phyloP scores from a whole-genome alignment of 2,888 invertebrate species.

The Ormyrus nitidulus region DNA sequence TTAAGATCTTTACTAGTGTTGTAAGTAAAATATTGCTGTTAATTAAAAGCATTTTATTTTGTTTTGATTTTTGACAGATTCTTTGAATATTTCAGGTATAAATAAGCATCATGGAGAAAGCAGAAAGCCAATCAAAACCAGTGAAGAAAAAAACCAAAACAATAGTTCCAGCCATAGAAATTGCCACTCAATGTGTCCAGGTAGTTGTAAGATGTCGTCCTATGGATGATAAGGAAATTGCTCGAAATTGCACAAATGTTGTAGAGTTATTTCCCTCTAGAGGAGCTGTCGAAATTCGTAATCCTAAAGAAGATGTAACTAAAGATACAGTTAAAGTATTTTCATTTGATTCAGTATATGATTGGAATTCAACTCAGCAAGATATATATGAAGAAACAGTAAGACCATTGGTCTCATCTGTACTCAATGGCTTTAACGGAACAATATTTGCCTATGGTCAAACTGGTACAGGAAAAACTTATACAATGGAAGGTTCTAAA shows the following conservation, averaged over 20 bases:
- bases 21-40: too few species aligned
- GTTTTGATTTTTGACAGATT: too few species aligned
- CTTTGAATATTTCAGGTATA: conserved; percentile 9
- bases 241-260: conserved; percentile 85
- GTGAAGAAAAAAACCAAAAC: conserved; percentile 63
- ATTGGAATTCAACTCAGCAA: conserved; percentile 91
- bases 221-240: conserved; percentile 90
- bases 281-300: conserved; percentile 93
- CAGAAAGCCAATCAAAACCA: conserved; percentile 62
- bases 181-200: conserved; percentile 86
- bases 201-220: conserved; percentile 98
- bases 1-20: not conserved
- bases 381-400: conserved; percentile 98
- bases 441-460: conserved; percentile 99
- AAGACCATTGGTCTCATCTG: conserved; percentile 94
- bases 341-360: conserved; percentile 98
- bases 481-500: conserved; percentile 85
- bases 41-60: too few species aligned
- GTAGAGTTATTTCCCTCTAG: conserved; percentile 90
- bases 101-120: conserved; percentile 62
- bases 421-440: conserved; percentile 98
- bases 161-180: conserved; percentile 58
- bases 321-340: conserved; percentile 92
- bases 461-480: conserved; percentile 95
- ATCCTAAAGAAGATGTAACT: conserved; percentile 83